phyloP scores from a whole-genome alignment of 2,888 invertebrate genomes.

The Zygaena filipendulae region DNA sequence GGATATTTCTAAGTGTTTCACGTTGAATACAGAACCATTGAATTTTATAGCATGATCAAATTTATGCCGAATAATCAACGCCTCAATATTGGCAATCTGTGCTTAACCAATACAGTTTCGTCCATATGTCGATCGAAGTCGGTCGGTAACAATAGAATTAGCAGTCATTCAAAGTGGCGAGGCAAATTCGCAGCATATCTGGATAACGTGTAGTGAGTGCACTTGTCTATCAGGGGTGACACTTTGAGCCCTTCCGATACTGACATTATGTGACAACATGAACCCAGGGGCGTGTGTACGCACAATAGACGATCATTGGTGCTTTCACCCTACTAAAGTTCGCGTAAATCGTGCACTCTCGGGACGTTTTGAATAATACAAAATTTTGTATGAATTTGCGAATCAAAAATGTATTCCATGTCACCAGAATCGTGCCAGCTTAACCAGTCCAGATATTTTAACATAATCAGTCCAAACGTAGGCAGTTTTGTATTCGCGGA shows the following conservation, averaged over 20 bases:
- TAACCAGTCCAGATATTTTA: no score
- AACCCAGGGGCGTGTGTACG: constrained; percentile 35
- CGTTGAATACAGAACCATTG: no score
- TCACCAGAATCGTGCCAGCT: no score
- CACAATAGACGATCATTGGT: constrained; percentile 54
- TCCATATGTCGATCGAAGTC: constrained; percentile 63
- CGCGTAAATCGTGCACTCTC: constrained; percentile 18
- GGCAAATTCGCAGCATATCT: constrained; percentile 53
- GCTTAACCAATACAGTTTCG: no score
- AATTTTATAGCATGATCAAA: no score
- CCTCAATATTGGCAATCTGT: constrained; percentile 22
- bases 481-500: no score
- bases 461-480: no score
- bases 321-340: constrained; percentile 39
- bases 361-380: no score
- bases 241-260: constrained; percentile 60
- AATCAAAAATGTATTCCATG: no score
- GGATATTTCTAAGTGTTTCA: no score
- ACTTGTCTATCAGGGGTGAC: constrained; percentile 55
- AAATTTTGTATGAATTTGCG: no score
- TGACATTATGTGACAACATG: constrained; percentile 60
- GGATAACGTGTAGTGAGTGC: constrained; percentile 59
- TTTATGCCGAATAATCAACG: constrained; percentile 20
- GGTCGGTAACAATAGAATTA: constrained; percentile 61
- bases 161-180: constrained; percentile 60